Conservation (phyloP, 2,113 vertebrate genomes). For the Phocoena sinus region DNA sequence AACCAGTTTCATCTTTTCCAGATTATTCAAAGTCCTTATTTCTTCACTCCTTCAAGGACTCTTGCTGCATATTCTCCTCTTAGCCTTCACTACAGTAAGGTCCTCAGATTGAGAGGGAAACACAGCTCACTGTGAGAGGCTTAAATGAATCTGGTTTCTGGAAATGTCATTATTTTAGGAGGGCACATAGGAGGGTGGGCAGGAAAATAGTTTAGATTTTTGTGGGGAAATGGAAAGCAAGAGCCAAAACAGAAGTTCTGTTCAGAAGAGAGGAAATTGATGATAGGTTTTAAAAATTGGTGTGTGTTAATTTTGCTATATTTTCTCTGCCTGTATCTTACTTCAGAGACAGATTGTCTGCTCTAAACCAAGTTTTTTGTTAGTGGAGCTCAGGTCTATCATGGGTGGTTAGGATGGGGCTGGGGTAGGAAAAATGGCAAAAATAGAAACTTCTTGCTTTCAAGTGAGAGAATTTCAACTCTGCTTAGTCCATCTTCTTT, state of each 20-base stretch:
- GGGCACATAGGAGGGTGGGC: neutral
- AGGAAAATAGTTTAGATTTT: conserved; percentile 49
- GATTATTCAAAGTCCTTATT: neutral
- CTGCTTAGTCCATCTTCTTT: neutral
- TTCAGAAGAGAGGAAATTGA: neutral
- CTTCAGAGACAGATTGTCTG: neutral
- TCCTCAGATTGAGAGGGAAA: conserved; percentile 32
- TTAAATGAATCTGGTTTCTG: conserved; percentile 49
- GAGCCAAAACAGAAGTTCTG: conserved; percentile 11
- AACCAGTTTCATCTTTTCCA: neutral
- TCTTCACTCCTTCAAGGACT: neutral
- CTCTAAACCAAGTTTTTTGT: neutral
- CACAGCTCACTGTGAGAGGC: conserved; percentile 9
- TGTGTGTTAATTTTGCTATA: neutral
- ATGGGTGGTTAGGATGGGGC: neutral
- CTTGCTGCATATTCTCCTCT: neutral
- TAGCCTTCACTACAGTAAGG: neutral
- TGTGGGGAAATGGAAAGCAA: conserved; percentile 31
- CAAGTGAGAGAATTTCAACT: neutral
- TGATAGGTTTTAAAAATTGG: neutral
- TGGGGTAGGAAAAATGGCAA: neutral
- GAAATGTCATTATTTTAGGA: conserved; percentile 66
- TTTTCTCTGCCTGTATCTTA: neutral
- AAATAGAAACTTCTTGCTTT: neutral
- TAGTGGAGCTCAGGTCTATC: neutral